Base-by-base conservation (phyloP, 2,888 invertebrate genomes). In the Amblyjoppa proteus region DNA sequence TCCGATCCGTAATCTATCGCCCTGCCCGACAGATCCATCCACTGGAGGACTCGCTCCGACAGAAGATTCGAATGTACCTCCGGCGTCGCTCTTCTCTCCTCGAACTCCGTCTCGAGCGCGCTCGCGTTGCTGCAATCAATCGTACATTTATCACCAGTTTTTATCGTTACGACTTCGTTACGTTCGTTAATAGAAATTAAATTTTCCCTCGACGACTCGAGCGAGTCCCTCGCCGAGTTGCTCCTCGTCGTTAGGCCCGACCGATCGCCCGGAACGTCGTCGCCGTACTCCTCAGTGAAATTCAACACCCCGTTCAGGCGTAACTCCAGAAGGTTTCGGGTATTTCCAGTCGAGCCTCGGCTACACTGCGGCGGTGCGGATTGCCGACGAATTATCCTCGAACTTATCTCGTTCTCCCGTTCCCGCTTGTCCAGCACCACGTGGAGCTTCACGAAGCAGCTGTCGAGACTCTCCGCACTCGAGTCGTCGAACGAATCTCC, bases 11-110 rank as follows among this genome's bases (percentile, higher is more conserved):
- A 84, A 71, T 91, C 86, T 28, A 87, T 87, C 20, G 95, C 94
- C 90, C 96, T 95, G 0, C 96, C 96, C 0, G 97, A 97, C 80
- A 97, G 94, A 92, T 97, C 97, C 87, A 97, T 91, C 97, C 97
- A 97, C 89, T 97, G 96, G 3, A 97, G 94, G 0, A 97, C 97
- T 78, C 97, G 95, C 84, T 97, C 97, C 0, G 97, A 96, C 71
- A 96, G 91, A 41, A 95, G 93, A 90, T 95, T 94, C 69, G 91
- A 88, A 34, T 84, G 80, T 4, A 45, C 56, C 64, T 85, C 86
- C n/a, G 78, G 49, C 25, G 38, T 28, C 11, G 34, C n/a, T 11
- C 25, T 85, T 25, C 25, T 31, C 49, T 61, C 61, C 16, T 61
- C 61, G 6, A 61, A 16, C 4, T 61, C 61, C 31, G 13, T 31